Base-by-base conservation (phyloP, 1,140 invertebrate species). In the Psilanteris sp. region DNA sequence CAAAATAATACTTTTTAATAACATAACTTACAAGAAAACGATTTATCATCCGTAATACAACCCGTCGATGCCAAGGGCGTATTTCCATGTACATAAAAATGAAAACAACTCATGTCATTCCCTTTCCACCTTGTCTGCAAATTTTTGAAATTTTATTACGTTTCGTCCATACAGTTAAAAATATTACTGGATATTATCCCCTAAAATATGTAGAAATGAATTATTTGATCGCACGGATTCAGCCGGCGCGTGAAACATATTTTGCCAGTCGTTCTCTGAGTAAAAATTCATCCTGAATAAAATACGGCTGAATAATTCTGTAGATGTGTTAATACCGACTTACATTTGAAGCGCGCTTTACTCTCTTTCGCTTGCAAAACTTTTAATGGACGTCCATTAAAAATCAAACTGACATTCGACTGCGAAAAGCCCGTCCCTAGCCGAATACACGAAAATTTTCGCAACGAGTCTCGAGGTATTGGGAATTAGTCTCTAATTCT, bases 381-480 rank as follows among this genome's bases (percentile, higher is more conserved):
- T 77, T 77, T 72, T 77, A 77, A 77, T 77, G 75, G 68, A 77
- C 75, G 68, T 64, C 68, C 68, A 70, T 77, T 73, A 77, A 77
- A 73, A 73, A 68, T 68, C 75, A 77, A 72, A 70, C 62, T 52
- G 55, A 68, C 75, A 67, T 70, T 76, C 64, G 66, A 18, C 66
- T 46, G 64, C 41, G 41, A 76, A 62, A 62, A 41, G 62, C 54
- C 34, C 37, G 37, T 37, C 52, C 67, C 67, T 37, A 14, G 22
- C 8, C 32, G 44, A 36, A 16, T 57, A 46, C 48, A 64, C 59
- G 61, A 37, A 55, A 61, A 77, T 72, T 77, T 71, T 39, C 54
- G 37, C 48, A 55, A 67, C 44, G 59, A 61, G 18, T 70, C 59
- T 46, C 37, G 43, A 59, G 67, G 67, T 72, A 72, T 77, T 72